phyloP scores from a whole-genome alignment of 2,113 vertebrate genomes.

The Cygnus buccinator region DNA sequence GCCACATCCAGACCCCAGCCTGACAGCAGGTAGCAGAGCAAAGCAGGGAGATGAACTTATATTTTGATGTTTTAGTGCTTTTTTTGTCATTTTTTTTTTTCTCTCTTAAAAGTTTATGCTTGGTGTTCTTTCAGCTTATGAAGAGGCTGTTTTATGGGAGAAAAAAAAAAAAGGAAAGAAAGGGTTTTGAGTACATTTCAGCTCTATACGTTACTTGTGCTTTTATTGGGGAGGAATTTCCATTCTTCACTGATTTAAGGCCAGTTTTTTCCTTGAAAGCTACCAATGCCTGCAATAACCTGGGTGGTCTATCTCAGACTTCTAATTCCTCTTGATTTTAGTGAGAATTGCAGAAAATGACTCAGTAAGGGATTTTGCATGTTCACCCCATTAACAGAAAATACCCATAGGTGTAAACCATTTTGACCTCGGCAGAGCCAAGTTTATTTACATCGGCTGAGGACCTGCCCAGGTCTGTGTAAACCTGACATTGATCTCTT shows the following conservation, averaged over 20 bases:
- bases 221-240: not conserved
- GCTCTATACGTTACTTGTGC: not conserved
- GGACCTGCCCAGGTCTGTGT: not conserved
- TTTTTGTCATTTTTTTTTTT: too few species aligned
- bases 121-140: not conserved
- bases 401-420: not conserved
- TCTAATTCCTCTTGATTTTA: not conserved
- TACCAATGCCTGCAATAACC: not conserved
- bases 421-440: not conserved
- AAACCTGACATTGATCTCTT: not conserved
- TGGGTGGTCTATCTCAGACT: not conserved
- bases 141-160: not conserved
- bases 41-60: not conserved
- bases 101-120: not conserved
- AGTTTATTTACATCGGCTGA: slow-evolving; percentile 12
- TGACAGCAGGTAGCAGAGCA: not conserved
- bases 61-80: not conserved
- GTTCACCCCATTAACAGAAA: not conserved
- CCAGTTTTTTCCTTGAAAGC: not conserved
- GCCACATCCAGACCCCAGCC: too few species aligned
- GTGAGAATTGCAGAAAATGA: not conserved
- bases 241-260: not conserved
- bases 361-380: not conserved
- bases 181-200: not conserved
- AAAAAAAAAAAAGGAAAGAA: not conserved